A percentile compares a stretch with the other conserved stretches of the same genome.
These are phyloP conservation scores for Gracilinanus agilis DNA, from an alignment of 2,113 vertebrate genomes.

Conservation along the genomic window DNA sequence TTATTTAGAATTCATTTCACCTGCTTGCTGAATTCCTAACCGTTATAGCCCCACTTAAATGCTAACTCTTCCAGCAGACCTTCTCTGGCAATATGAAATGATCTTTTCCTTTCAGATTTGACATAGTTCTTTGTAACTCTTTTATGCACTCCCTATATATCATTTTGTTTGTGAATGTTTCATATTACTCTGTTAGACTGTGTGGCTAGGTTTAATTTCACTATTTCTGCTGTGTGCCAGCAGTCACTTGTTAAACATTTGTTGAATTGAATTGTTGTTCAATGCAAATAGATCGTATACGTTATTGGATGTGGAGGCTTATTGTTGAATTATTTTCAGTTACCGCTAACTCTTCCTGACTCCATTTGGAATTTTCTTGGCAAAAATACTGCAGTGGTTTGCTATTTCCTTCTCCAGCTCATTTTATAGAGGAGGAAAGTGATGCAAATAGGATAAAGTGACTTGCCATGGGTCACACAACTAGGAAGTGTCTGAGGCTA, in stretches of 20 bases:
- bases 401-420: neutral
- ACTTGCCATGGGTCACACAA: neutral
- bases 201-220: neutral
- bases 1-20: neutral
- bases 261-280: neutral
- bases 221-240: neutral
- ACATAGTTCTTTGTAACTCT: neutral
- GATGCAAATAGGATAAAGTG: neutral
- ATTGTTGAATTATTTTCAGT: neutral
- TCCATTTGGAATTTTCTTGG: neutral
- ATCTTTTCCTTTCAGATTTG: neutral
- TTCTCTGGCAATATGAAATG: neutral
- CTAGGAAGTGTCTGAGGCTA: neutral
- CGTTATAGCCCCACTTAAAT: neutral
- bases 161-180: neutral
- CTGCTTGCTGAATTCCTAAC: neutral
- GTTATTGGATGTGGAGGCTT: neutral
- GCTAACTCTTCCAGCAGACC: neutral
- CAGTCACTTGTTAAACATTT: neutral
- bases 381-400: neutral
- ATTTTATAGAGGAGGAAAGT: neutral
- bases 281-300: neutral
- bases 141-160: neutral
- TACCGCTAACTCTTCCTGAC: neutral
- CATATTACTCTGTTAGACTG: neutral